These are phyloP conservation scores for Spondyliosoma cantharus DNA, from an alignment of 2,797 vertebrate genomes.

Conservation along the genomic window DNA sequence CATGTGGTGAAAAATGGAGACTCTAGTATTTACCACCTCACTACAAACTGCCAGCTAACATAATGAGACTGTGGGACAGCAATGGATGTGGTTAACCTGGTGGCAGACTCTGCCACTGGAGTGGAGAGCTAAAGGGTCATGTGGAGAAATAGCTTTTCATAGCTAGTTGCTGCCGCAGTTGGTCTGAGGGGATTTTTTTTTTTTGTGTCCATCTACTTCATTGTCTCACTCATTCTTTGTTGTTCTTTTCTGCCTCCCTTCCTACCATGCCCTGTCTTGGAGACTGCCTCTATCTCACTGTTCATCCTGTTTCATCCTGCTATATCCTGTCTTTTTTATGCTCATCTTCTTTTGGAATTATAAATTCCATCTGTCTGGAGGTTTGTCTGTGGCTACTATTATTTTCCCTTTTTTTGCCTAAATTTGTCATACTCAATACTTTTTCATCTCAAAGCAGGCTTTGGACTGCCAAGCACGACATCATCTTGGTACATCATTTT, in stretches of 20 bases:
- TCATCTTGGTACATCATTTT: constrained; percentile 39
- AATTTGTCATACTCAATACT: constrained; percentile 37
- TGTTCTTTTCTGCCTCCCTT: constrained; percentile 3
- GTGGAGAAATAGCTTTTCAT: constrained; percentile 54
- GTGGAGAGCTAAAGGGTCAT: constrained; percentile 58
- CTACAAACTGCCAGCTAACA: constrained; percentile 62
- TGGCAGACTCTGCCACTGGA: constrained; percentile 59
- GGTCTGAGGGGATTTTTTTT: constrained; percentile 26
- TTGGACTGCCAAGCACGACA: constrained; percentile 15
- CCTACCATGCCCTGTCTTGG: not conserved
- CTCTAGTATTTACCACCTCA: constrained; percentile 62
- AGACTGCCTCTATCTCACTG: not conserved
- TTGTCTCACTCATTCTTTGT: constrained; percentile 12
- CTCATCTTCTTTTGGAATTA: constrained; percentile 31
- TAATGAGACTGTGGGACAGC: constrained; percentile 60
- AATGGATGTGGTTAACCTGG: constrained; percentile 61
- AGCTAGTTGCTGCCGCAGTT: constrained; percentile 22
- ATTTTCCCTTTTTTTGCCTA: not conserved
- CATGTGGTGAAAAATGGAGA: constrained; percentile 65
- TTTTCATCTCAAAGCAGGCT: constrained; percentile 33
- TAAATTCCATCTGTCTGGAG: constrained; percentile 37
- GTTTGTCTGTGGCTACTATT: constrained; percentile 21
- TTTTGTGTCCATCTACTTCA: constrained; percentile 31
- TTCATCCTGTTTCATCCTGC: not conserved
- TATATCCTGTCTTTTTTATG: constrained; percentile 5